Conservation (phyloP, 2,113 vertebrate genomes). For the Hydrolagus affinis region DNA sequence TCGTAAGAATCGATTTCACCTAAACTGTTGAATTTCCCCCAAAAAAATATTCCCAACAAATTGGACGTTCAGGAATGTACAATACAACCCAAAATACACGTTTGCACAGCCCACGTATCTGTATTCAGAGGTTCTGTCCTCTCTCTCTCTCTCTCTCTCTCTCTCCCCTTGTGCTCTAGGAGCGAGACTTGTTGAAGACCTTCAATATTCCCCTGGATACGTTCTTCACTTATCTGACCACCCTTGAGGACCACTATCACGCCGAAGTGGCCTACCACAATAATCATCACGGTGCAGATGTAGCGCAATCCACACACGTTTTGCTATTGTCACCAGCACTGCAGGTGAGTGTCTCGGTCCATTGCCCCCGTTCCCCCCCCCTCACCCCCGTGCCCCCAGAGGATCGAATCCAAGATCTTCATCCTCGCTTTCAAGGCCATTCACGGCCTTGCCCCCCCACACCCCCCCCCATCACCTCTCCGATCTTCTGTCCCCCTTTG, state of each 20-base stretch:
- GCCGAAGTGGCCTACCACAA: slow-evolving; percentile 83
- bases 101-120: background rate
- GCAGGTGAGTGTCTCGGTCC: slow-evolving; percentile 57
- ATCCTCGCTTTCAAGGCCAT: too few species aligned
- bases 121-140: background rate
- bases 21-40: background rate
- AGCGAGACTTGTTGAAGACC: slow-evolving; percentile 80
- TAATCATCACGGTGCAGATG: slow-evolving; percentile 81
- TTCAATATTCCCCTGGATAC: slow-evolving; percentile 76
- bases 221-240: slow-evolving; percentile 80
- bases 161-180: slow-evolving; percentile 45
- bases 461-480: too few species aligned
- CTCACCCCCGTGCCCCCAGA: too few species aligned
- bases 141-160: rapidly evolving
- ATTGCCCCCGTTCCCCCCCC: slow-evolving; percentile 67
- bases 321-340: slow-evolving; percentile 76
- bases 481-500: too few species aligned
- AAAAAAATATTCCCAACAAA: background rate
- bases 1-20: background rate
- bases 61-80: too few species aligned
- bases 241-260: slow-evolving; percentile 80
- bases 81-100: background rate
- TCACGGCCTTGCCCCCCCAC: too few species aligned
- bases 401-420: too few species aligned
- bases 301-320: slow-evolving; percentile 81